Evolutionary conservation across 2,797 vertebrate species (phyloP), one percentile per base, ranked within the genome.

Genomic region (Caiman crocodilus): DNA sequence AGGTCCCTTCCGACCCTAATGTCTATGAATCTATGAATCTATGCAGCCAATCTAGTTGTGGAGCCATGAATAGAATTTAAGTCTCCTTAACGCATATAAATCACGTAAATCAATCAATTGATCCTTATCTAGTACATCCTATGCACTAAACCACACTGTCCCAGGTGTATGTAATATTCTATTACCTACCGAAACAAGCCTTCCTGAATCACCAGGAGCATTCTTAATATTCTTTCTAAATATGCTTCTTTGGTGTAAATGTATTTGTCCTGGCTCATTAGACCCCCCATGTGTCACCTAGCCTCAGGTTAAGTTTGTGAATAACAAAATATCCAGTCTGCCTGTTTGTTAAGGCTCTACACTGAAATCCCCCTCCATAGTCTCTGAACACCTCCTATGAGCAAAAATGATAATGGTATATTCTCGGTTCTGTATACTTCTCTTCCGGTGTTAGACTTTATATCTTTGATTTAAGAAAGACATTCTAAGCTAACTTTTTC

Each of bases 401-500:
- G 35, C 50, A 16, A 73, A 21, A 73, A 35, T 63, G 91, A 16
- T 81, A 88, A 58, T 81, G 90, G 91, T 97, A 94, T 94, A 95
- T 94, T 92, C 42, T 50, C 42, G 11, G 42, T 50, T 50, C 42
- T 89, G 94, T 87, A 93, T 94, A 92, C 90, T 90, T 50, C 42
- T 50, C 42, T 50, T 50, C 10, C 11, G 42, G 42, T 50, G 42
- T 50, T 50, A 50, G 42, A 50, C 42, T 50, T 50, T 50, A 50
- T 50, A 50, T 50, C 42, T 50, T 50, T 50, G 42, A 50, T 50
- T 50, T 50, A 50, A 50, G 9, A 50, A 50, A 50, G 42, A 95
- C 92, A 93, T 95, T 96, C 94, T 91, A 80, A 50, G 35, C 79
- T 1, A 57, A 89, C 78, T 60, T 90, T 96, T 96, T 96, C 92